phyloP scores from a whole-genome alignment of 2,888 invertebrate genomes.

The Girardia tigrina region DNA sequence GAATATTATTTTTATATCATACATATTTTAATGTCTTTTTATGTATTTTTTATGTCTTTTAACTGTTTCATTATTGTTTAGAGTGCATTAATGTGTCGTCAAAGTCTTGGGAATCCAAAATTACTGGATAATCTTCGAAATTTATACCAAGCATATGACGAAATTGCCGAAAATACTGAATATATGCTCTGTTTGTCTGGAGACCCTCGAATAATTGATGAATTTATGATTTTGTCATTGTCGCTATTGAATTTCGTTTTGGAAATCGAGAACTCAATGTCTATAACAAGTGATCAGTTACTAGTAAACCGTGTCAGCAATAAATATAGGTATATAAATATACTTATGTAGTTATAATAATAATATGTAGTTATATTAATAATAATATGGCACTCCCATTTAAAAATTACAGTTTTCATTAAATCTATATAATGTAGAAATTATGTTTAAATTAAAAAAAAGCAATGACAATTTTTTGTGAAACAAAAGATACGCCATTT shows the following conservation, averaged over 20 bases:
- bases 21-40: too few relatives aligned
- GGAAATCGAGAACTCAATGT: neutral
- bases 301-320: neutral
- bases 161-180: neutral
- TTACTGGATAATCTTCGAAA: neutral
- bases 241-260: constrained; percentile 7
- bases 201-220: neutral
- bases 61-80: neutral
- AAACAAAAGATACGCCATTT: too few relatives aligned
- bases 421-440: too few relatives aligned
- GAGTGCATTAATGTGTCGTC: neutral
- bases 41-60: too few relatives aligned
- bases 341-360: too few relatives aligned
- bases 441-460: too few relatives aligned
- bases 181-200: neutral
- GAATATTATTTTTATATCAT: too few relatives aligned
- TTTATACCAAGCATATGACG: neutral
- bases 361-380: too few relatives aligned
- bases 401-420: too few relatives aligned
- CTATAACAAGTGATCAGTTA: neutral
- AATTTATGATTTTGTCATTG: neutral
- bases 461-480: too few relatives aligned
- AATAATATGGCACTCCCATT: too few relatives aligned
- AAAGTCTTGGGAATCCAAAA: neutral
- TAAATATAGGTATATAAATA: neutral